Evolutionary conservation across 2,888 invertebrate species (phyloP), one percentile per base, ranked within the genome.

Genomic region (Andrena marginata): DNA sequence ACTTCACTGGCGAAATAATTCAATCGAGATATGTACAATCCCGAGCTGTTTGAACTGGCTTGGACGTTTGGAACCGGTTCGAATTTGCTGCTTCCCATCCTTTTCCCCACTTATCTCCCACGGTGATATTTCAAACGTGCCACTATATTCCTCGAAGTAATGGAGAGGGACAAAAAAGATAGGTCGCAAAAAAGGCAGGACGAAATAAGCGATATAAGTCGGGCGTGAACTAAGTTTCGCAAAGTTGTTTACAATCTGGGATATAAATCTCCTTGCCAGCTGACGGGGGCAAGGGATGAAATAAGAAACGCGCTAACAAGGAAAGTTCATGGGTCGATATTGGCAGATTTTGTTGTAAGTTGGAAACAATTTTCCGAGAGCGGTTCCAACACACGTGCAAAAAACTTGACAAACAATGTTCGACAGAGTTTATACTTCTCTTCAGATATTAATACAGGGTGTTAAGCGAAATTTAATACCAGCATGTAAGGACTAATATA

Each of bases 301-400:
- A 82, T 82, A 82, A 79, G 82, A 82, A 82, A 82, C 80, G 82
- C 63, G 75, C 79, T 82, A 82, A 82, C 82, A 82, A 79, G 82
- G 71, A 82, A 82, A 82, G 79, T 82, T 82, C 62, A 33, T 56
- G 49, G 67, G 63, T 60, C 54, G 69, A 79, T 82, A 82, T 82
- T 63, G 79, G 82, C 74, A 67, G 70, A 74, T 82, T 79, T 82
- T 42, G 74, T 59, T 26, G 31, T 26, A 72, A 78, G 63, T 78
- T 73, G 69, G 70, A 65, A 81, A 81, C 74, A 81, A 81, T 81
- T 65, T 69, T 29, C 10, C 10, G n/a, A 2, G 31, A 33, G 73
- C 23, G 35, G 67, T 54, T 3, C 35, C n/a, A 31, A 69, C 26
- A 31, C 16, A 51, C 35, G 35, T 35, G 2, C 35, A 26, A 33